These are phyloP conservation scores for Litoditis marina DNA, from an alignment of 2,888 invertebrate species.

Conservation along the genomic window DNA sequence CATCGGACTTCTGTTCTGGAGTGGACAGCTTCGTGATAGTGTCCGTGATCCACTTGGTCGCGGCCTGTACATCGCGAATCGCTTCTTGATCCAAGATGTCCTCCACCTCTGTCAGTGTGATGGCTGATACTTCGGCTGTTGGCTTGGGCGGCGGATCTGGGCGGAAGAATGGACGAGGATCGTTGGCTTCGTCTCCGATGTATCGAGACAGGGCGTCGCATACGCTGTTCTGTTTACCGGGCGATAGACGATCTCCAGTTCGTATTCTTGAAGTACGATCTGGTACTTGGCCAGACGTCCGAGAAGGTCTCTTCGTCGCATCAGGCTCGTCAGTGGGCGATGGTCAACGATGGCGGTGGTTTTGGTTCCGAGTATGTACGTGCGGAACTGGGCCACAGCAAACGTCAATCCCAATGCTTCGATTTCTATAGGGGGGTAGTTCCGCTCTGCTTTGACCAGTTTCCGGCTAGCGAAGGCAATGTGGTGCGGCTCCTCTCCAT, in stretches of 20 bases:
- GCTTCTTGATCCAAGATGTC: too few species aligned
- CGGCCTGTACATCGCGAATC: conserved; percentile 6
- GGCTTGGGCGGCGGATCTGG: too few species aligned
- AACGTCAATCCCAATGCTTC: conserved; percentile 25
- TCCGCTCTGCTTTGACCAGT: conserved; percentile 16
- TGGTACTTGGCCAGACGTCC: conserved; percentile 25
- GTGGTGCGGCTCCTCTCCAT: too few species aligned
- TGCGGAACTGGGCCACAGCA: conserved; percentile 18
- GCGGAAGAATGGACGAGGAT: too few species aligned
- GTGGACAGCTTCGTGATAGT: background rate
- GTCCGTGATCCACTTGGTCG: conserved; percentile 1
- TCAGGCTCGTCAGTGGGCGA: conserved; percentile 16
- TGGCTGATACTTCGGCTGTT: too few species aligned
- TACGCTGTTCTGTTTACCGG: conserved; percentile 31
- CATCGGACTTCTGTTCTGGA: background rate
- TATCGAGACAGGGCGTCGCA: conserved; percentile 26
- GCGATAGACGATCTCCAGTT: conserved; percentile 33
- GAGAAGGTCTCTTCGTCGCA: conserved; percentile 19
- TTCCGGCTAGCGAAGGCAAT: conserved; percentile 28
- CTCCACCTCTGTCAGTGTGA: too few species aligned
- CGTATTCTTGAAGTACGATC: conserved; percentile 16
- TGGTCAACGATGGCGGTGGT: conserved; percentile 24
- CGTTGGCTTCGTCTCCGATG: conserved; percentile 7
- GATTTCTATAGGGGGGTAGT: conserved; percentile 21
- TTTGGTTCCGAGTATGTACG: conserved; percentile 22